Evolutionary conservation across 2,888 invertebrate genomes (phyloP).

Genomic region (Drosophila austrosaltans): DNA sequence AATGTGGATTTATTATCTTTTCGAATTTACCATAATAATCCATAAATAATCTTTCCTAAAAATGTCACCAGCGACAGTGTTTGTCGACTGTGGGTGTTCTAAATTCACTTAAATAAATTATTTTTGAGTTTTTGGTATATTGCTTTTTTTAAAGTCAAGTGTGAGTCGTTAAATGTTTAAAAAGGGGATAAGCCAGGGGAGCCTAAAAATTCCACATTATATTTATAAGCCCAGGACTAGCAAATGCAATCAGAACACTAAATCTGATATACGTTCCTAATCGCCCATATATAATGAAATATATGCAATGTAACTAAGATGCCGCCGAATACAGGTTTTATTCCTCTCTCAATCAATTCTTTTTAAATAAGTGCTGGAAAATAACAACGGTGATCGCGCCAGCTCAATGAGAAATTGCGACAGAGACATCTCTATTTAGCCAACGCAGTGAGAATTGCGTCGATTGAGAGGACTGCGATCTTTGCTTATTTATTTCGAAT

Average conservation of each 20-base stretch:
- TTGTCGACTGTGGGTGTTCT: background rate
- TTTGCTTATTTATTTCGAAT: slow-evolving; percentile 82
- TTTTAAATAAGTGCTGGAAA: slow-evolving; percentile 31
- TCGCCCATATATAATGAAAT: slow-evolving; percentile 80
- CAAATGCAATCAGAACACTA: slow-evolving; percentile 77
- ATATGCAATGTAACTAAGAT: slow-evolving; percentile 76
- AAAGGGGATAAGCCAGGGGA: slow-evolving; percentile 19
- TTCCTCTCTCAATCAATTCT: background rate
- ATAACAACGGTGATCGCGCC: slow-evolving; percentile 40
- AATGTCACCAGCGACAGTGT: background rate
- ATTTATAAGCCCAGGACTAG: slow-evolving; percentile 59
- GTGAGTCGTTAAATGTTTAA: background rate
- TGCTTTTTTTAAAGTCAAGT: background rate
- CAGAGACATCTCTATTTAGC: slow-evolving; percentile 80
- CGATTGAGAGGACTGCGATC: slow-evolving; percentile 27
- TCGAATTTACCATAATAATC: background rate
- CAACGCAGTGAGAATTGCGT: slow-evolving; percentile 23
- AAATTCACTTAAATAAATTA: background rate
- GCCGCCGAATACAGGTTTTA: slow-evolving; percentile 65
- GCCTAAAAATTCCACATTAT: slow-evolving; percentile 56
- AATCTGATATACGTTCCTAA: slow-evolving; percentile 79
- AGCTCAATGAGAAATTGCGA: slow-evolving; percentile 80
- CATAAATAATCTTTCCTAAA: no score
- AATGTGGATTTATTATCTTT: slow-evolving; percentile 63
- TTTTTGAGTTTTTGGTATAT: background rate